These are phyloP conservation scores for Wiebesia pumilae DNA, from an alignment of 1,140 invertebrate species.

Conservation along the genomic window DNA sequence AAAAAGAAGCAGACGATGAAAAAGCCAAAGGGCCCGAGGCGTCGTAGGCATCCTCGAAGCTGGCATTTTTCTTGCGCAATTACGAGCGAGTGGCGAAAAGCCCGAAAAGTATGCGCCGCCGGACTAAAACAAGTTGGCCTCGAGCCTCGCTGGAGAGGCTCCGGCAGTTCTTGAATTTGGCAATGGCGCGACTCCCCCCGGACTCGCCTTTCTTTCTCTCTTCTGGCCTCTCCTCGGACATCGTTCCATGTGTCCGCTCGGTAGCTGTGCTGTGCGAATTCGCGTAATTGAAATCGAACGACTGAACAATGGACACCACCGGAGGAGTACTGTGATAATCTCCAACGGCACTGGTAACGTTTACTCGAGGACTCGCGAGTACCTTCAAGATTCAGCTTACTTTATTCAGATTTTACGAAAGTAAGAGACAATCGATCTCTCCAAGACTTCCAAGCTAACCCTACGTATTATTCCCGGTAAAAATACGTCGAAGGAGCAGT, in stretches of 20 bases:
- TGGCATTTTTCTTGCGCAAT: constrained; percentile 20
- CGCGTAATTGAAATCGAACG: background rate
- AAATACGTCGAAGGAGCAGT: too few relatives aligned
- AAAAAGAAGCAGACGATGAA: background rate
- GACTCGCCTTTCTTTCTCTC: background rate
- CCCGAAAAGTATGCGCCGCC: constrained; percentile 1
- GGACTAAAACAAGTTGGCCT: constrained; percentile 39
- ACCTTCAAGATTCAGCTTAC: too few relatives aligned
- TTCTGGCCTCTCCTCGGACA: too few relatives aligned
- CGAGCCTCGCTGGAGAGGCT: background rate
- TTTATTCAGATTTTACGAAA: too few relatives aligned
- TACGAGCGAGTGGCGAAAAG: background rate
- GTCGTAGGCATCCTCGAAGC: background rate
- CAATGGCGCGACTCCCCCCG: background rate
- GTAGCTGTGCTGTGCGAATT: background rate
- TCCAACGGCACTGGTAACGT: too few relatives aligned
- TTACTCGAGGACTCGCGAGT: too few relatives aligned
- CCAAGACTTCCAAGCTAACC: too few relatives aligned
- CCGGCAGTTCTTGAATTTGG: constrained; percentile 40
- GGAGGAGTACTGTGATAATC: too few relatives aligned
- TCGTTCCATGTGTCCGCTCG: too few relatives aligned
- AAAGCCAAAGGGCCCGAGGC: background rate
- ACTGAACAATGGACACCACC: too few relatives aligned
- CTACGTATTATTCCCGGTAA: too few relatives aligned
- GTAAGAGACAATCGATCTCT: too few relatives aligned